Percentiles rank a stretch among this genome's conserved stretches.
These are phyloP conservation scores for Drosophila pseudoananassae DNA, from an alignment of 1,140 invertebrate genomes.

Conservation along the genomic window DNA sequence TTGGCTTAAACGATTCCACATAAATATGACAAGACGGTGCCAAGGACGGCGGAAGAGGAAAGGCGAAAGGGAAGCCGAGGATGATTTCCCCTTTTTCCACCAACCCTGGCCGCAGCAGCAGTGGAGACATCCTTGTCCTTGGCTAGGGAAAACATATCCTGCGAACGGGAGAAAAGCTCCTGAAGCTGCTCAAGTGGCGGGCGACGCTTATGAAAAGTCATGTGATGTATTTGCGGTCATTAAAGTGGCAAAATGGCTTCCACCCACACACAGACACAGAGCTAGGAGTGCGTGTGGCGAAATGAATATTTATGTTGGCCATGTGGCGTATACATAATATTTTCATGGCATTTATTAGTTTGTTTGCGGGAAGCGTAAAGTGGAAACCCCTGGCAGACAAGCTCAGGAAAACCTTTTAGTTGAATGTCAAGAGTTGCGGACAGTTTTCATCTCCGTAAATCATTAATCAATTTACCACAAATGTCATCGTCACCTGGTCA, in stretches of 20 bases:
- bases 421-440: conserved; percentile 41
- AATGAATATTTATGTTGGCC: conserved; percentile 78
- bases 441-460: conserved; percentile 49
- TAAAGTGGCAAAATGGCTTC: conserved; percentile 73
- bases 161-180: conserved; percentile 12
- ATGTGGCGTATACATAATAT: conserved; percentile 74
- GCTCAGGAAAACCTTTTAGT: conserved; percentile 34
- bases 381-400: background rate
- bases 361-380: background rate
- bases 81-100: conserved; percentile 42
- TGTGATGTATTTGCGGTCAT: conserved; percentile 77
- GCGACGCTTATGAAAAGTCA: conserved; percentile 76
- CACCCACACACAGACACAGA: conserved; percentile 26
- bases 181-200: conserved; percentile 57
- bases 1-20: conserved; percentile 70
- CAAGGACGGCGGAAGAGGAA: conserved; percentile 7
- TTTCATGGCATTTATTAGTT: conserved; percentile 71
- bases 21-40: conserved; percentile 75
- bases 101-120: conserved; percentile 5
- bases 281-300: conserved; percentile 42
- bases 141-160: conserved; percentile 39
- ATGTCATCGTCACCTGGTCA: conserved; percentile 43
- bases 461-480: conserved; percentile 68
- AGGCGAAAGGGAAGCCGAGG: background rate
- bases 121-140: conserved; percentile 47